Conservation (phyloP, 2,113 vertebrate genomes). For the Nyctibius bracteatus region DNA sequence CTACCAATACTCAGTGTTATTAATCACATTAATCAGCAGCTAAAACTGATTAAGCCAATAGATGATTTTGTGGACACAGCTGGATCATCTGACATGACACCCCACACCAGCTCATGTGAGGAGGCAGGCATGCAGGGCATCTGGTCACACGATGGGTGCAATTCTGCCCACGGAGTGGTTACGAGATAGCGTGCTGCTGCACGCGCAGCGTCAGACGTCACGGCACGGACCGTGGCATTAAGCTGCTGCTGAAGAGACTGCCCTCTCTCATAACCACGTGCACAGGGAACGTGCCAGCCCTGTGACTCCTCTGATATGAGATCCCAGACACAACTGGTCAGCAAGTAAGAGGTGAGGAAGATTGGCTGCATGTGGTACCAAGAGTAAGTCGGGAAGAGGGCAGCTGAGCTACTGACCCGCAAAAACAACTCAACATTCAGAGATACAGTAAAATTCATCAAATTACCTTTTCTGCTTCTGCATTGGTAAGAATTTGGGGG, state of each 20-base stretch:
- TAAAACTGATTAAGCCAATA: background rate
- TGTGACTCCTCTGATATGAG: background rate
- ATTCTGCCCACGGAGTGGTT: background rate
- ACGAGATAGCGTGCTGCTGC: accelerated
- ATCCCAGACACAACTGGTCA: background rate
- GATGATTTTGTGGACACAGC: background rate
- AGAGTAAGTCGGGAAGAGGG: accelerated
- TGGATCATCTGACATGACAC: background rate
- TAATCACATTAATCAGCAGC: background rate
- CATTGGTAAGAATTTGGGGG: constrained; percentile 92
- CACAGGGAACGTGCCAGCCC: background rate
- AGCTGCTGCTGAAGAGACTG: background rate
- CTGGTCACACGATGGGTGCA: background rate
- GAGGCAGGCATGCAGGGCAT: background rate
- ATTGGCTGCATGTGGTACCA: background rate
- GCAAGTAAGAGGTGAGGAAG: background rate
- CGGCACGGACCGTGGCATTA: accelerated
- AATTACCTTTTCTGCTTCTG: constrained; percentile 90
- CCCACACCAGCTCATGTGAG: background rate
- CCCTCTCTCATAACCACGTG: background rate
- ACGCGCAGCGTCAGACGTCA: accelerated
- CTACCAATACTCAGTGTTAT: background rate
- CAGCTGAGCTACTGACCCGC: accelerated
- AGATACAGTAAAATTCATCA: background rate
- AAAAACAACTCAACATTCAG: background rate